Conservation (phyloP, 2,888 invertebrate genomes). For the Synanthedon vespiformis region DNA sequence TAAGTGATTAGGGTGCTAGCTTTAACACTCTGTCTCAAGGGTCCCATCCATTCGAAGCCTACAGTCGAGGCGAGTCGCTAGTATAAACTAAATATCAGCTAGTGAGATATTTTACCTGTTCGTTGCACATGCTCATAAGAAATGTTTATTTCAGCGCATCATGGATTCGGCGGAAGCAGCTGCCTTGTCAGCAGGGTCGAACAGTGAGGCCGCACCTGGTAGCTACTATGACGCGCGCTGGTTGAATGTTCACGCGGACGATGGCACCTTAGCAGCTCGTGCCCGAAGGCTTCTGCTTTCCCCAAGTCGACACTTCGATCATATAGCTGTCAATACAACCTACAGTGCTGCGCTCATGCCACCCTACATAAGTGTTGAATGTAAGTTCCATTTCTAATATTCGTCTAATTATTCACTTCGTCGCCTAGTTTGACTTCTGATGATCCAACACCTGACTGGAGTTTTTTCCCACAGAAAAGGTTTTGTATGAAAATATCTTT, state of each 20-base stretch:
- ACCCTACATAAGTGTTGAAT: constrained; percentile 78
- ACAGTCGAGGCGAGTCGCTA: too few relatives aligned
- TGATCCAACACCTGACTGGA: not conserved
- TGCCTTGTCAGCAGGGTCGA: constrained; percentile 74
- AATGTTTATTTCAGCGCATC: constrained; percentile 74
- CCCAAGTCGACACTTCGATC: constrained; percentile 87
- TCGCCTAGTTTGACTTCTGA: not conserved
- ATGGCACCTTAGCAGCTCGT: constrained; percentile 78
- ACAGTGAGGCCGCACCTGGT: constrained; percentile 69
- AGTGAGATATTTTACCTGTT: not conserved
- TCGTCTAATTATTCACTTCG: not conserved
- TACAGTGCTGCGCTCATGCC: constrained; percentile 92
- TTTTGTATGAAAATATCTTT: too few relatives aligned
- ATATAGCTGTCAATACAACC: constrained; percentile 85
- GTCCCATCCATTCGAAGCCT: not conserved
- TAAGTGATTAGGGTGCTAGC: too few relatives aligned
- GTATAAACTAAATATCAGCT: not conserved
- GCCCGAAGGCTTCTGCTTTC: constrained; percentile 79
- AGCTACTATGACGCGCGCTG: constrained; percentile 85
- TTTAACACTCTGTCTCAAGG: too few relatives aligned
- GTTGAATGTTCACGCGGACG: constrained; percentile 81
- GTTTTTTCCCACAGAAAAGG: too few relatives aligned
- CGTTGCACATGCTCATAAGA: too few relatives aligned
- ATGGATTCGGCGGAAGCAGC: constrained; percentile 93
- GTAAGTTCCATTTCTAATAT: constrained; percentile 35